A percentile compares a stretch with the other conserved stretches of the same genome.
Conservation (phyloP, 2,797 vertebrate species). For the Neopelma chrysocephalum region DNA sequence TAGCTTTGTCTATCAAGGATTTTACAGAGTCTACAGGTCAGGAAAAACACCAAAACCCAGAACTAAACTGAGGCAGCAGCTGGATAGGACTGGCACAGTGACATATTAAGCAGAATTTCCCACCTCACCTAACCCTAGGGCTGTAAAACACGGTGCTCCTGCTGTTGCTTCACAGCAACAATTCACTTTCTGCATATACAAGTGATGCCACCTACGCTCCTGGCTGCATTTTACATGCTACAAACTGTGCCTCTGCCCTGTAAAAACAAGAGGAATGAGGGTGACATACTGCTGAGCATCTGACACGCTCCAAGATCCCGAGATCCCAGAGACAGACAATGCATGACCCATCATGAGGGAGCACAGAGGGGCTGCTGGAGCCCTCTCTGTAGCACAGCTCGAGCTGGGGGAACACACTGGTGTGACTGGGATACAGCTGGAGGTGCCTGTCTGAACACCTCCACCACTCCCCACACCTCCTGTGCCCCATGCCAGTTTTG, state of each 20-base stretch:
- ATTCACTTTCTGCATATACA: neutral
- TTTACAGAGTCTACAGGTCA: neutral
- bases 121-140: neutral
- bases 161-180: neutral
- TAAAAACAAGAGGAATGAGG: neutral
- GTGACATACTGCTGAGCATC: neutral
- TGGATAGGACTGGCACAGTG: neutral
- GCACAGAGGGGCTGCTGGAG: neutral
- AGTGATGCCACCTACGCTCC: neutral
- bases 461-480: neutral
- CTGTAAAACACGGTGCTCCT: accelerated
- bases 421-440: neutral
- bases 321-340: neutral
- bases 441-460: accelerated
- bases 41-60: neutral
- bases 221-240: neutral
- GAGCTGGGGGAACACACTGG: neutral
- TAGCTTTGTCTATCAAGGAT: neutral
- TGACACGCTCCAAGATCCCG: neutral
- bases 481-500: neutral
- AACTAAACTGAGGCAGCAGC: neutral
- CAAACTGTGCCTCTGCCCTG: neutral
- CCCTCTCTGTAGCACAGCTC: neutral
- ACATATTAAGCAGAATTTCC: neutral
- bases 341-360: accelerated